Evolutionary conservation across 2,888 invertebrate species (phyloP), one percentile per base, ranked within the genome.

Genomic region (Stenchaetothrips biformis): DNA sequence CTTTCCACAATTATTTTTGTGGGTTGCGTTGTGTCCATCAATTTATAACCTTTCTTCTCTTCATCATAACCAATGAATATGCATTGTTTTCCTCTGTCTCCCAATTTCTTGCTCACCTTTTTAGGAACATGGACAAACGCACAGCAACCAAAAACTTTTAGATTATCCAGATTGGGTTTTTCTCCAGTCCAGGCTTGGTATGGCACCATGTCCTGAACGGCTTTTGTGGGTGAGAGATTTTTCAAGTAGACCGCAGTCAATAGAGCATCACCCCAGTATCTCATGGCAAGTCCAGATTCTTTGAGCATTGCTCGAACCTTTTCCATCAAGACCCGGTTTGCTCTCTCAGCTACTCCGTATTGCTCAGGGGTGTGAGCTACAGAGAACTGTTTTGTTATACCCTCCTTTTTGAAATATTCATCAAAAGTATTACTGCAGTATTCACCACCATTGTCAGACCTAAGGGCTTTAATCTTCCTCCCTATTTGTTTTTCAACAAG

Each of bases 281-380:
- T n/a, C 7, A 7, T 2, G 7, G 1, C 8, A 25, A 85, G 80
- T 16, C 82, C 82, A 7, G 84, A 81, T n/a, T 85, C 81, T 0
- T 82, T 77, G n/a, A 87, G 27, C 80, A 86, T 81, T 37, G 84
- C 84, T 48, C 84, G 80, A 0, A 84, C 84, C 81, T 81, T 82
- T 48, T 85, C 85, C 74, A 85, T 80, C 1, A 86, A 80, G 3
- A 85, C 85, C 2, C 84, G 78, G 47, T 85, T 85, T 85, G 7
- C 4, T 7, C 62, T 4, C n/a, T 62, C 62, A 8, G n/a, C 1
- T 2, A 62, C 62, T n/a, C 62, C 85, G 80, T 85, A 86, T 78
- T 84, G 84, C 78, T 85, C 82, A 0, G 84, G 85, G 3, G 80
- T 85, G 78, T 84, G 84, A 0, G 85, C 83, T 0, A 83, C 82